Conservation (phyloP, 2,888 invertebrate genomes). For the Drosophila robusta region DNA sequence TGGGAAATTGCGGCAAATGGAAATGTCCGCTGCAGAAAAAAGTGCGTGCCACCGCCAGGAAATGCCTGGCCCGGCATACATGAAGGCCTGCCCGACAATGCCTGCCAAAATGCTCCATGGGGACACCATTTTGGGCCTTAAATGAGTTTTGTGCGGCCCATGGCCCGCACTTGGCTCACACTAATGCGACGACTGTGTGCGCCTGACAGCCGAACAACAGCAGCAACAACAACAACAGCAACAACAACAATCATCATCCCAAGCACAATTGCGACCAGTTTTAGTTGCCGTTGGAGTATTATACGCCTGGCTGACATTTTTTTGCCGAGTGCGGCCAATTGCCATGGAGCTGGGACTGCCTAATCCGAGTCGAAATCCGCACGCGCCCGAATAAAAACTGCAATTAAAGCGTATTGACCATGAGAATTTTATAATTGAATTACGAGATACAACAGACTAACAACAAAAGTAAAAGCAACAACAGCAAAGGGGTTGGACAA, state of each 20-base stretch:
- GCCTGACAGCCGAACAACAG: conserved; percentile 49
- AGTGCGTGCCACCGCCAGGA: conserved; percentile 50
- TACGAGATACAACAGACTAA: conserved; percentile 38
- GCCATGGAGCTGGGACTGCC: conserved; percentile 12
- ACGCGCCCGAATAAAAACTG: conserved; percentile 67
- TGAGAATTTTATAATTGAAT: conserved; percentile 79
- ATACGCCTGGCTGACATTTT: conserved; percentile 26
- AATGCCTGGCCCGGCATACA: conserved; percentile 19
- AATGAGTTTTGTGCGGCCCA: conserved; percentile 62
- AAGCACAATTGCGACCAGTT: conserved; percentile 7
- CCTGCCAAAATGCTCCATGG: conserved; percentile 56
- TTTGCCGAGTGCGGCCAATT: background rate
- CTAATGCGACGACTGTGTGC: conserved; percentile 44
- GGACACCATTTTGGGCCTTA: conserved; percentile 65
- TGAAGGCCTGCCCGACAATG: conserved; percentile 29
- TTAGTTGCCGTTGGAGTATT: conserved; percentile 29
- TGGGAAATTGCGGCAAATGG: conserved; percentile 70
- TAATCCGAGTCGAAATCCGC: conserved; percentile 44
- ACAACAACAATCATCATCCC: background rate
- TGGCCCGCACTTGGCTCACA: conserved; percentile 22
- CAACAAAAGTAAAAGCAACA: conserved; percentile 9
- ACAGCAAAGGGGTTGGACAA: conserved; percentile 44
- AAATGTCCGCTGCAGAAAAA: conserved; percentile 68
- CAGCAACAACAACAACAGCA: conserved; percentile 7
- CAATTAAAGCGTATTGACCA: conserved; percentile 81